Conservation (phyloP, 2,888 invertebrate species). For the Brachynemurus nebulosus region DNA sequence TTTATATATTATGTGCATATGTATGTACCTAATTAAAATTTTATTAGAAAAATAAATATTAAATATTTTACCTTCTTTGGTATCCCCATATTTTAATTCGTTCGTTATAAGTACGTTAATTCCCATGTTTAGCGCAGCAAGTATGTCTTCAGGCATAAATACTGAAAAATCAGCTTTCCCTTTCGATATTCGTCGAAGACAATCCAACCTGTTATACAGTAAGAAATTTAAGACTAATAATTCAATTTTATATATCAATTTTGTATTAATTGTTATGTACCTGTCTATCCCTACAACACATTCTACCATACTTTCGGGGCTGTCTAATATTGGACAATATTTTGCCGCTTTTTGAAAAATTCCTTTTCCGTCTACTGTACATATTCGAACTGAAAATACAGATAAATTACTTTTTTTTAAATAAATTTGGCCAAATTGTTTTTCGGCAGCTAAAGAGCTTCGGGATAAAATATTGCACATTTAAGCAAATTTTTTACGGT, state of each 20-base stretch:
- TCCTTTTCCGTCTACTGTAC: conserved; percentile 54
- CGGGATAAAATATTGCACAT: too few relatives aligned
- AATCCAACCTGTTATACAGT: conserved; percentile 48
- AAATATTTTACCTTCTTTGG: too few relatives aligned
- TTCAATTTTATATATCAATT: not conserved
- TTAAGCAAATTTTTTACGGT: too few relatives aligned
- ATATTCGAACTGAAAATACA: conserved; percentile 49
- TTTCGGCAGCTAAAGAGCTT: too few relatives aligned
- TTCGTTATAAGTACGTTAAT: conserved; percentile 55
- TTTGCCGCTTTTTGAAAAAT: conserved; percentile 42
- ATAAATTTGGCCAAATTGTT: too few relatives aligned
- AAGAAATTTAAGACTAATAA: not conserved
- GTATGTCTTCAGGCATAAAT: conserved; percentile 71
- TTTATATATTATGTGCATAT: too few relatives aligned
- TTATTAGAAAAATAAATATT: too few relatives aligned
- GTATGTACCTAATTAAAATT: too few relatives aligned
- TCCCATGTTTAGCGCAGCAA: conserved; percentile 54
- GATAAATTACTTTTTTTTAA: too few relatives aligned
- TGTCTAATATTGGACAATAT: conserved; percentile 48
- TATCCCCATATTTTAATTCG: conserved; percentile 43
- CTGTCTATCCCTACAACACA: conserved; percentile 60
- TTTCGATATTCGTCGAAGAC: conserved; percentile 60
- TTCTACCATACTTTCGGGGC: conserved; percentile 43
- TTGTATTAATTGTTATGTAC: conserved; percentile 29
- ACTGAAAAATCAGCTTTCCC: conserved; percentile 74